Evolutionary conservation across 2,113 vertebrate genomes (phyloP), one percentile per base, ranked within the genome.

Genomic region (Opisthocomus hoazin): DNA sequence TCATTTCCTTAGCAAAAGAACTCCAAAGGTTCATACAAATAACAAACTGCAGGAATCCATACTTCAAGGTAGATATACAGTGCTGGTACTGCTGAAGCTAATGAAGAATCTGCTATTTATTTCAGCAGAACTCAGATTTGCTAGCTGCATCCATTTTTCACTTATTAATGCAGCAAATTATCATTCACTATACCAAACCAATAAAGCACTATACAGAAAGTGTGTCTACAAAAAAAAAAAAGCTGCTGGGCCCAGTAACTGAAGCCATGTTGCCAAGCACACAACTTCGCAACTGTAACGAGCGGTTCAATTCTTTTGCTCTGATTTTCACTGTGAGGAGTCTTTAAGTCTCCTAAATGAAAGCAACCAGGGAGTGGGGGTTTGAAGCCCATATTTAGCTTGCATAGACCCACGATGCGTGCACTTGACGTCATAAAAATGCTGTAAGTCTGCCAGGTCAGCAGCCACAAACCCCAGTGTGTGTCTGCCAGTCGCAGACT

Each of bases 391-490:
- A 4, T n/a, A 63, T 91, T 94, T 91, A 92, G 66, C 34, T 92
- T 87, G 73, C 57, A 82, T 34, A 84, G 77, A 77, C 29, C 83
- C 73, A 45, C 63, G 73, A 89, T 75, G 78, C 70, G 63, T 70
- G 39, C 73, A 74, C 45, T 36, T 93, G 95, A 95, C 13, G 61
- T 94, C 82, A 87, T 63, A 81, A 87, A 83, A 87, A 93, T 32
- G 43, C 73, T 73, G 21, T 58, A 68, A 75, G 69, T 45, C 76
- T 96, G 87, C 91, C 90, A 89, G 94, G 80, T 79, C 96, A 96
- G 81, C 89, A 94, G 89, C 75, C 57, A 97, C 86, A 93, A 97
- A 51, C 89, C 82, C 68, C 46, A 82, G n/a, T n/a, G n/a, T n/a
- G n/a, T n/a, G n/a, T n/a, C 90, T 95, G 91, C 88, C 91, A 77